Base-by-base conservation (phyloP, 2,888 invertebrate genomes). In the Tetanocera ferruginea region DNA sequence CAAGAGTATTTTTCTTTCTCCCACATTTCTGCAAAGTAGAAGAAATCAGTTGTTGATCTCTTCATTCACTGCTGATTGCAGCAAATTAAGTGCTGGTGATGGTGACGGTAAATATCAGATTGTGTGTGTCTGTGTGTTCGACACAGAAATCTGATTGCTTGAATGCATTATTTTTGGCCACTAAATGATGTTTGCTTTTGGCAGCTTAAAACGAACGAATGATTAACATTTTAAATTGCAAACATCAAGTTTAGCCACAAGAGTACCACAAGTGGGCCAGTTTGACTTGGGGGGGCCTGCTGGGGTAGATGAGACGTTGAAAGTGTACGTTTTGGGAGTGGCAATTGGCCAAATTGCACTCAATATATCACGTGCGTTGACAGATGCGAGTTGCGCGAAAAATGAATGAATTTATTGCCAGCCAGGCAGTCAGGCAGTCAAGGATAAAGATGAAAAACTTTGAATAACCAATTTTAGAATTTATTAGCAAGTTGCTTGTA, bases 351-450 rank as follows among this genome's bases (percentile, higher is more conserved):
- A 73, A 49, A 17, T 49, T 62, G 49, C 73, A 73, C 9, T 34
- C 62, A 49, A 62, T 73, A 43, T 62, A 60, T 73, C 73, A 73
- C 73, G 25, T n/a, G n/a, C 62, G 73, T 49, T 73, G 62, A 73
- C 73, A 73, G 73, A 73, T 49, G 49, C 37, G 25, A 23, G 62
- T n/a, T 49, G 28, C 60, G 60, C 25, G 62, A 37, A 73, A 43
- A 62, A 73, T 73, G 60, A 62, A 62, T 73, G 49, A 73, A 73
- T 49, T 62, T 43, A 60, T 57, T 72, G 43, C 67, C 19, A 34
- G 34, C 37, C 6, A 17, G 37, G 37, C 8, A 37, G 37, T 37
- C 37, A 55, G 28, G 28, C 31, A 55, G n/a, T 52, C 70, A 70
- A 52, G 70, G 52, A 70, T 52, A 23, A 70, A 70, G 28, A 43